These are phyloP conservation scores for Cheirogaleus medius DNA, from an alignment of 2,113 vertebrate species.

Conservation along the genomic window DNA sequence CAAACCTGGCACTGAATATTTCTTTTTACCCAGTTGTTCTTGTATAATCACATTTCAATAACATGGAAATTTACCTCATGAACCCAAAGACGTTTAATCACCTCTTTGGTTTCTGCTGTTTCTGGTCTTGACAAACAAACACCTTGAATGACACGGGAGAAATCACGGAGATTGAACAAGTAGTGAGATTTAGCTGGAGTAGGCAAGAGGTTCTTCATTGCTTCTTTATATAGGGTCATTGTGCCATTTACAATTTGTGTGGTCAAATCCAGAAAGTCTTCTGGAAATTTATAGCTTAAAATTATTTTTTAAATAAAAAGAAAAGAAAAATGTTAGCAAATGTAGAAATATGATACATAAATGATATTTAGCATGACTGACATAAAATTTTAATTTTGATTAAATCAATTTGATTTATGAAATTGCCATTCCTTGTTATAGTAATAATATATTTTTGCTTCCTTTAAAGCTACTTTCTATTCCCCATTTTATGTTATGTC, in stretches of 20 bases:
- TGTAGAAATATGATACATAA: background rate
- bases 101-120: slow-evolving; percentile 84
- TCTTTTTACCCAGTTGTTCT: background rate
- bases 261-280: slow-evolving; percentile 86
- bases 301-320: slow-evolving; percentile 35
- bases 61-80: slow-evolving; percentile 88
- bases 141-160: slow-evolving; percentile 94
- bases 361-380: background rate
- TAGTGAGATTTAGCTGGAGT: slow-evolving; percentile 95
- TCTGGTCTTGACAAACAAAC: slow-evolving; percentile 93
- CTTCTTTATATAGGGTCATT: slow-evolving; percentile 90
- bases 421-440: background rate
- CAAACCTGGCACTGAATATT: background rate
- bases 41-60: background rate
- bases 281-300: slow-evolving; percentile 89
- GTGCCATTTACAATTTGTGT: slow-evolving; percentile 89
- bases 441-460: background rate
- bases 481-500: background rate
- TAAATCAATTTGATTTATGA: background rate
- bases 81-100: slow-evolving; percentile 94
- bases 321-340: slow-evolving; percentile 44
- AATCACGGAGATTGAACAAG: slow-evolving; percentile 93
- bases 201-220: slow-evolving; percentile 92
- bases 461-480: background rate
- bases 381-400: background rate